phyloP scores from a whole-genome alignment of 2,888 invertebrate species.

The Luffia ferchaultella region DNA sequence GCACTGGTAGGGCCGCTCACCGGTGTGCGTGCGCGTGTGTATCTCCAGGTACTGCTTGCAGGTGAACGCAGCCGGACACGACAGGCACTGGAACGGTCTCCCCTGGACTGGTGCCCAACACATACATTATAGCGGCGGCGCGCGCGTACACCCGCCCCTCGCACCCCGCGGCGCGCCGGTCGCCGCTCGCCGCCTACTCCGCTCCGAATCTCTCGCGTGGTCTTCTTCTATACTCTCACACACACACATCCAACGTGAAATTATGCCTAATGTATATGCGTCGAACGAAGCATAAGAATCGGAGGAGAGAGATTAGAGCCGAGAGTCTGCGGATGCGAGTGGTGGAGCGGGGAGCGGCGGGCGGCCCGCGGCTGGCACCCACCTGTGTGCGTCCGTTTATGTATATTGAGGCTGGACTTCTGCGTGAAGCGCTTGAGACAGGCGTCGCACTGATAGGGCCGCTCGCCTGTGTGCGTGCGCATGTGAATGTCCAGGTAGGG shows the following conservation, averaged over 20 bases:
- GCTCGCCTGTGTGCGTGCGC: constrained; percentile 69
- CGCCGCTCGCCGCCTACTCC: constrained; percentile 45
- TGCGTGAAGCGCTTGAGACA: constrained; percentile 83
- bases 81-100: constrained; percentile 69
- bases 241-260: not conserved
- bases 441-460: constrained; percentile 74
- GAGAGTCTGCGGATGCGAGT: not conserved
- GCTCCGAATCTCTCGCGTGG: constrained; percentile 34
- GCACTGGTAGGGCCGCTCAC: constrained; percentile 71
- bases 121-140: constrained; percentile 58
- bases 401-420: constrained; percentile 83
- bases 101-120: constrained; percentile 67
- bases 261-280: not conserved
- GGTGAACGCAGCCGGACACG: constrained; percentile 66
- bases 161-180: not conserved
- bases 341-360: constrained; percentile 44
- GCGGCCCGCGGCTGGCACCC: constrained; percentile 60
- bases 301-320: constrained; percentile 19
- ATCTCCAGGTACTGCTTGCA: constrained; percentile 69
- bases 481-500: constrained; percentile 61
- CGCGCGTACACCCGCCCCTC: constrained; percentile 30
- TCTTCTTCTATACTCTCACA: constrained; percentile 1
- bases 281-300: constrained; percentile 22
- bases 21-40: constrained; percentile 70
- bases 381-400: constrained; percentile 80